Conservation (phyloP, 2,113 vertebrate genomes). For the Pluvianellus socialis region DNA sequence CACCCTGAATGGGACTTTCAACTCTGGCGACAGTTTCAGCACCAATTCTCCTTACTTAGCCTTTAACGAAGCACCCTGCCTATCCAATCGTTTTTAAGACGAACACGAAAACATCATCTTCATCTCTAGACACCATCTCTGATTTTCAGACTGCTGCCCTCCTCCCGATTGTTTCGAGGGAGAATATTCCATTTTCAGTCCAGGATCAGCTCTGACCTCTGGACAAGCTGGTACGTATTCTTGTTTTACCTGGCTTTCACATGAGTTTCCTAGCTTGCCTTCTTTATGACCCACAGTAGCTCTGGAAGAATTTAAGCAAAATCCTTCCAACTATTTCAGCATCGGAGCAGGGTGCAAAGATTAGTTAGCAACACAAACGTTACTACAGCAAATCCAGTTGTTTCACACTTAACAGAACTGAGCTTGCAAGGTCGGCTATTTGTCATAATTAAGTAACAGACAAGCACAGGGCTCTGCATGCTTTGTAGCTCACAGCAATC, state of each 20-base stretch:
- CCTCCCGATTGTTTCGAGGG: neutral
- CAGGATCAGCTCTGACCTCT: neutral
- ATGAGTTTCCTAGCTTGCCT: neutral
- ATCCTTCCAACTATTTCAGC: constrained; percentile 36
- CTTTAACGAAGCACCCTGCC: neutral
- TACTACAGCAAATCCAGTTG: neutral
- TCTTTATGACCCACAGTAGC: neutral
- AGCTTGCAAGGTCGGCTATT: neutral
- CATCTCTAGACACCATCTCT: neutral
- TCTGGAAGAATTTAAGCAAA: constrained; percentile 8
- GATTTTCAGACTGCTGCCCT: neutral
- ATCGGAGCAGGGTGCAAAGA: neutral
- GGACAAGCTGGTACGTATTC: neutral
- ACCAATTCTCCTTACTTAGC: neutral
- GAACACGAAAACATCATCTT: neutral
- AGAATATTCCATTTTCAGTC: neutral
- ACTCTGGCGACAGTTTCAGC: neutral
- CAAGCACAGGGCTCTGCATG: neutral
- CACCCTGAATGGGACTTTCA: neutral
- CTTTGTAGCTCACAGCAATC: neutral
- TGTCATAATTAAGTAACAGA: neutral
- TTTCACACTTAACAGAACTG: neutral
- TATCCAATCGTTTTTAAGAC: neutral
- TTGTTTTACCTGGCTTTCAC: neutral
- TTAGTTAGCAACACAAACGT: neutral